Evolutionary conservation across 2,113 vertebrate genomes (phyloP).

Genomic region (Hypocryptadius cinnamomeus): DNA sequence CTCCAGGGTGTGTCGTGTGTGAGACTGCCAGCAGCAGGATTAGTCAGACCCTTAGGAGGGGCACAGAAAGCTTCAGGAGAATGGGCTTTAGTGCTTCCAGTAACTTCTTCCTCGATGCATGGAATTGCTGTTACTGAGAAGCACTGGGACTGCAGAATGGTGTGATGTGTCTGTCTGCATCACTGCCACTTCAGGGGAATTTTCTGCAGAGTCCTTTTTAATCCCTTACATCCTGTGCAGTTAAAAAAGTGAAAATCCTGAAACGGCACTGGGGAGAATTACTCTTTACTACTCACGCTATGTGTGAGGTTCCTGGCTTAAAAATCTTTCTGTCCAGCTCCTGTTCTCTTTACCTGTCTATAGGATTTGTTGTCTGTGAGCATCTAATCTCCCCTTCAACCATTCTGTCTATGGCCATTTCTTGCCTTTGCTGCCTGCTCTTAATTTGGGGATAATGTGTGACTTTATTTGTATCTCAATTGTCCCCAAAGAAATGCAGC

Average conservation of each 20-base stretch:
- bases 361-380: not conserved
- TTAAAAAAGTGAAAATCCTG: not conserved
- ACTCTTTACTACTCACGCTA: rapidly evolving
- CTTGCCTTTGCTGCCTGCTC: not conserved
- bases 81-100: conserved; percentile 15
- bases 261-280: not conserved
- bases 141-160: not conserved
- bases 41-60: not conserved
- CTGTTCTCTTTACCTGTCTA: not conserved
- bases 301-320: not conserved
- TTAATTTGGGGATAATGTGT: not conserved
- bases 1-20: not conserved
- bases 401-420: not conserved
- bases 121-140: not conserved
- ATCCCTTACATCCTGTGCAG: not conserved
- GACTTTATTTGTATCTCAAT: not conserved
- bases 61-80: not conserved
- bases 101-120: not conserved
- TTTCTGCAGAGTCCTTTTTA: not conserved
- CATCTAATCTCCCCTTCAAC: not conserved
- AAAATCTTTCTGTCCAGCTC: not conserved
- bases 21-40: not conserved
- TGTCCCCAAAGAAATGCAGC: not conserved
- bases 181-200: not conserved
- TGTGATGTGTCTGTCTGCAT: not conserved